Base-by-base conservation (phyloP, 2,888 invertebrate species). In the Hipparchia sbordonii region DNA sequence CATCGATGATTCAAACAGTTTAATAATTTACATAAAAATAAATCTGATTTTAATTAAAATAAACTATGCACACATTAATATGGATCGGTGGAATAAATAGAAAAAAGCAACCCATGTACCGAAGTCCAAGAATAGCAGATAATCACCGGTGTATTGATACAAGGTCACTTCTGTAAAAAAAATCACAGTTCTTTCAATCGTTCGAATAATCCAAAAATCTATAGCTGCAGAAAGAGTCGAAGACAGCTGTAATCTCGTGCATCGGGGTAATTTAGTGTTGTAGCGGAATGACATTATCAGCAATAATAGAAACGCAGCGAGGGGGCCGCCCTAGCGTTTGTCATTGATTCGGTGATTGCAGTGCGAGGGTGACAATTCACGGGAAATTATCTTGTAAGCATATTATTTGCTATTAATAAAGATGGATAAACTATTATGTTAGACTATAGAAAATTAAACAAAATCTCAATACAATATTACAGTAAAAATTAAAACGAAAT, bases 281-380 rank as follows among this genome's bases (percentile, higher is more conserved):
- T 76, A 76, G 74, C 82, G 81, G 84, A 87, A 88, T 84, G 83
- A 86, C 84, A 88, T 89, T 89, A 89, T 82, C 82, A 76, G 76
- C 77, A 79, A 78, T 84, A 86, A 86, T 90, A 90, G 86, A 86
- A 86, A 78, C 81, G 83, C 82, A 74, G 80, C 81, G 82, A 73
- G 81, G 80, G 81, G 79, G 78, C 79, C 75, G 82, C 84, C 83
- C 84, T 80, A 80, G 78, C 85, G 84, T 85, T 87, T 87, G 86
- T 87, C 88, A 87, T 84, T 81, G 85, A 86, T 85, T 86, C 88
- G 86, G 84, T 81, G 85, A 86, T 85, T 86, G 83, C 84, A 85
- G 85, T 82, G 81, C 79, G 77, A 82, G 85, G 87, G 85, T 82
- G 82, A 80, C 87, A 74, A 67, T 63, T 74, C 74, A 33, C 60